These are phyloP conservation scores for Drosophila pectinifera DNA, from an alignment of 1,140 invertebrate species.

Conservation along the genomic window DNA sequence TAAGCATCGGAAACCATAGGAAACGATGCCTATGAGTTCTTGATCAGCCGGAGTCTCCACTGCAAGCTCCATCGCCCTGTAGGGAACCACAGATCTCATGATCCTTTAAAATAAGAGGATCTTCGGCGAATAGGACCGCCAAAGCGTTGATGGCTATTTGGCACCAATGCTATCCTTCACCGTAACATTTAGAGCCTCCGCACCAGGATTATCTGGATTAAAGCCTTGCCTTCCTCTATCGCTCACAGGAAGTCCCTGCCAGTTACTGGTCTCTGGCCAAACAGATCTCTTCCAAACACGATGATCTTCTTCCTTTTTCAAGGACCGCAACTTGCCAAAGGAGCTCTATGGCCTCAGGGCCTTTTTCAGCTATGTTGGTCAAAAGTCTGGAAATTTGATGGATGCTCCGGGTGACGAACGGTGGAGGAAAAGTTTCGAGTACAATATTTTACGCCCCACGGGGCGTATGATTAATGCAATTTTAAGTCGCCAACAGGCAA, in stretches of 20 bases:
- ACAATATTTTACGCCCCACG: constrained; percentile 19
- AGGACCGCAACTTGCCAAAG: no score
- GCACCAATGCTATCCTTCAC: background rate
- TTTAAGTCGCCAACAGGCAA: constrained; percentile 15
- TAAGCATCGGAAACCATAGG: no score
- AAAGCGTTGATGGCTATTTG: background rate
- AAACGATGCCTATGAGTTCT: no score
- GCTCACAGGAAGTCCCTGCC: no score
- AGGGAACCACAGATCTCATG: no score
- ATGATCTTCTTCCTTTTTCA: no score
- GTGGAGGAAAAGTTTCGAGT: constrained; percentile 19
- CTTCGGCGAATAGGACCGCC: background rate
- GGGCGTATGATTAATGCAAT: constrained; percentile 71
- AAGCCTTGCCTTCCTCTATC: background rate
- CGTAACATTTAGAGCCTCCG: background rate
- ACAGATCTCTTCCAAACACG: no score
- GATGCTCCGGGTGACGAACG: constrained; percentile 28
- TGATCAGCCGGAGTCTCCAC: no score
- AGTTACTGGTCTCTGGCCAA: no score
- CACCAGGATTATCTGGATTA: background rate
- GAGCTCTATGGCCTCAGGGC: constrained; percentile 33
- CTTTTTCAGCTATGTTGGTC: constrained; percentile 51
- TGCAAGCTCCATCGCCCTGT: no score
- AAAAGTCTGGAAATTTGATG: constrained; percentile 65
- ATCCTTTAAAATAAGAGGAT: background rate